Base-by-base conservation (phyloP, 2,113 vertebrate genomes). In the Hassar affinis region DNA sequence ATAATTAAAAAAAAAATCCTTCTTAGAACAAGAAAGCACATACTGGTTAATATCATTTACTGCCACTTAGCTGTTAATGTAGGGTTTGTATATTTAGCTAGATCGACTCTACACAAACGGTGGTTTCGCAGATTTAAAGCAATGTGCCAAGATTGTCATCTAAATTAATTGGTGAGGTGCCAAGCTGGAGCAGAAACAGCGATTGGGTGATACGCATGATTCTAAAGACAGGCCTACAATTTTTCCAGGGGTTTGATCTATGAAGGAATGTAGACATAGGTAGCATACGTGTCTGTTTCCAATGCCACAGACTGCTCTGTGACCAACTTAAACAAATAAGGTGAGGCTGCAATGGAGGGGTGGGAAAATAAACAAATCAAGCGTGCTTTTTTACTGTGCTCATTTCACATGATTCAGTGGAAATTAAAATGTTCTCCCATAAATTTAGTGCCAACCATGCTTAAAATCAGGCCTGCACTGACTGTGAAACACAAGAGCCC, bases 261-360 rank as follows among this genome's bases (percentile, higher is more conserved):
- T 85, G 81, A 78, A 78, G 81, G 80, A 87, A 85, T 80, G 84
- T 64, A 80, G 77, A 84, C 68, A 74, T 72, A 83, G 77, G 84
- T 85, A 85, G 56, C 45, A 64, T 59, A 69, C 80, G 54, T 82
- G 66, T 85, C 74, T 79, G 59, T 75, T 77, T 82, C 57, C 76
- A 85, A 82, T 82, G 86, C 86, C 83, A 85, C 83, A 85, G 86
- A 82, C 80, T 82, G 59, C 79, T 82, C 84, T 78, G 74, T 78
- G 86, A 85, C 84, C 80, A 87, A 85, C 84, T 87, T 80, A 87
- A 87, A 87, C 78, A 85, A 85, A 87, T 85, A 83, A 59, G 79
- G 77, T 85, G 79, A 82, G 74, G 75, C 84, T 87, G 78, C 77
- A 85, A 85, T 35, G 20, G 81, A 85, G 62, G 69, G 78, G 76